Percentiles rank a stretch among this genome's conserved stretches.
phyloP scores from a whole-genome alignment of 1,140 invertebrate species.

The Hypsibius dujardini region DNA sequence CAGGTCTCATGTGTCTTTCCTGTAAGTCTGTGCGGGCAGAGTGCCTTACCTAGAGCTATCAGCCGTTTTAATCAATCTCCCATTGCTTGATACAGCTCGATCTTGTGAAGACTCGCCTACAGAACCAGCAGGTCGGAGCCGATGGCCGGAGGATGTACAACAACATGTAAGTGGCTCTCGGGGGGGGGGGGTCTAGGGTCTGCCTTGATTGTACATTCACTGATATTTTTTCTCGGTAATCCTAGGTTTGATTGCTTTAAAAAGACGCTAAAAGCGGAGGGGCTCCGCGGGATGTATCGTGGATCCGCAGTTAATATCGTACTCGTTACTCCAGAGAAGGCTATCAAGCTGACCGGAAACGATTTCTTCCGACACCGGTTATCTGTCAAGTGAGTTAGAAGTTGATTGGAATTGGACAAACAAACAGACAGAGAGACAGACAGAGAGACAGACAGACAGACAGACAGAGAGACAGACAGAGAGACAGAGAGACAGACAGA shows the following conservation, averaged over 20 bases:
- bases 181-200: too few species aligned
- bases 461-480: too few species aligned
- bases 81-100: slow-evolving; percentile 70
- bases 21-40: neutral
- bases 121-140: slow-evolving; percentile 52
- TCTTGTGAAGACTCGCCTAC: slow-evolving; percentile 84
- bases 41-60: too few species aligned
- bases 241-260: slow-evolving; percentile 78
- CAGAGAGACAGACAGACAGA: too few species aligned
- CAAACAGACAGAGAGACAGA: too few species aligned
- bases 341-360: slow-evolving; percentile 94
- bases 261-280: slow-evolving; percentile 75
- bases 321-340: slow-evolving; percentile 95
- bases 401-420: too few species aligned
- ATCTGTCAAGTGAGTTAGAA: slow-evolving; percentile 29
- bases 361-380: slow-evolving; percentile 84
- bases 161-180: slow-evolving; percentile 60
- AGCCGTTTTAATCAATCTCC: too few species aligned
- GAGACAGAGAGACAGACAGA: too few species aligned
- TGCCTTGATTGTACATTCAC: too few species aligned
- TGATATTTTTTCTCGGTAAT: neutral
- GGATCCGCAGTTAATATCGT: slow-evolving; percentile 91
- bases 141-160: slow-evolving; percentile 61
- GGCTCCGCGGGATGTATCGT: slow-evolving; percentile 92
- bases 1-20: slow-evolving; percentile 15